Evolutionary conservation across 2,113 vertebrate species (phyloP).

Genomic region (Triplophysa siluroides): DNA sequence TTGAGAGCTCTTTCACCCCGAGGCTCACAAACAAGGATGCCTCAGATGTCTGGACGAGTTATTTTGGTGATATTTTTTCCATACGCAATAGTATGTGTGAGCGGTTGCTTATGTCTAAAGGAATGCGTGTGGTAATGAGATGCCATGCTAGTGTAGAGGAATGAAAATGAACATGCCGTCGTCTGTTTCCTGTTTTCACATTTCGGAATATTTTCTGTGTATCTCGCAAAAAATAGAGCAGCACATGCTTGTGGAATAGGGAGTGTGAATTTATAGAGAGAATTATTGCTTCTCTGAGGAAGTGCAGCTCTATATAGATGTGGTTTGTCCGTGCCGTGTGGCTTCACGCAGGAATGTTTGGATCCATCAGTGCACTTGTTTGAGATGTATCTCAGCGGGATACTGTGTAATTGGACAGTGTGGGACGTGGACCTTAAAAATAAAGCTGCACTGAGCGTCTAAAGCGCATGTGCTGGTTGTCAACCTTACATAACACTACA

Average conservation of each 20-base stretch:
- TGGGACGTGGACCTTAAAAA: not conserved
- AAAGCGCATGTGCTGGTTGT: not conserved
- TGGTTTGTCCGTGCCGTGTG: not conserved
- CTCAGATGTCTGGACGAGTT: slow-evolving; percentile 45
- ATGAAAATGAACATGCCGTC: slow-evolving; percentile 39
- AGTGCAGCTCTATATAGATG: slow-evolving; percentile 11
- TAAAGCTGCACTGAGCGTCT: not conserved
- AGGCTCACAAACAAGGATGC: slow-evolving; percentile 42
- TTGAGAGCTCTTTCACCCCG: slow-evolving; percentile 10
- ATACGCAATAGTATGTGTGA: slow-evolving; percentile 57
- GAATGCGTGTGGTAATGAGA: slow-evolving; percentile 45
- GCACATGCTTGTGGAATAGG: slow-evolving; percentile 17
- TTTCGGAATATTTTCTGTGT: slow-evolving; percentile 22
- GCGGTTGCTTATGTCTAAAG: slow-evolving; percentile 59
- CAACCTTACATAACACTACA: slow-evolving; percentile 12
- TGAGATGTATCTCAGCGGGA: not conserved
- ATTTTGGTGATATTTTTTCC: slow-evolving; percentile 63
- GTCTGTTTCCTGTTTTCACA: slow-evolving; percentile 47
- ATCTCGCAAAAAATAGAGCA: slow-evolving; percentile 15
- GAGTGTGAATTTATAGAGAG: slow-evolving; percentile 6
- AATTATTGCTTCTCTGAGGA: slow-evolving; percentile 21
- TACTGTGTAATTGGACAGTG: not conserved
- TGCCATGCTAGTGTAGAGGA: slow-evolving; percentile 51
- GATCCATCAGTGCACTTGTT: not conserved
- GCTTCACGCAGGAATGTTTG: not conserved